A percentile compares a stretch with the other conserved stretches of the same genome.
These are phyloP conservation scores for Excalfactoria chinensis DNA, from an alignment of 2,113 vertebrate species.

Conservation along the genomic window DNA sequence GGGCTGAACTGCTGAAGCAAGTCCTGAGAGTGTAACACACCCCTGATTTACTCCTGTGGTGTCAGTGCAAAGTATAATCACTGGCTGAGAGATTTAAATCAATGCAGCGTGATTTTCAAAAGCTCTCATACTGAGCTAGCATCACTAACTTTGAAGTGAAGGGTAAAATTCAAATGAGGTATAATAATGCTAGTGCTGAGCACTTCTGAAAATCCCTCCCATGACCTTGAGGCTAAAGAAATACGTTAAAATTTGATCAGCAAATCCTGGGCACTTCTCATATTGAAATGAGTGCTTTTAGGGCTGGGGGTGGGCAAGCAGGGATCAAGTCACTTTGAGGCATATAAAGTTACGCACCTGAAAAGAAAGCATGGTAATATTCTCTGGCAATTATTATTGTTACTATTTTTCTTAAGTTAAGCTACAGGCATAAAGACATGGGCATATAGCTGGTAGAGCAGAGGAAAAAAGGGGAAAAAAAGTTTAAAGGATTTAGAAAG, in stretches of 20 bases:
- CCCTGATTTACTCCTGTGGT: background rate
- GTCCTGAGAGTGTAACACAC: background rate
- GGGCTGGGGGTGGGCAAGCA: background rate
- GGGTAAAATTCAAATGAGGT: constrained; percentile 32
- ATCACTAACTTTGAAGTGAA: constrained; percentile 17
- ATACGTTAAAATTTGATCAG: background rate
- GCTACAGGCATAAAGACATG: background rate
- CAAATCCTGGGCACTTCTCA: background rate
- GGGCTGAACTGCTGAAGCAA: background rate
- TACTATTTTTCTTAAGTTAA: background rate
- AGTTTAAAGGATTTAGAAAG: background rate
- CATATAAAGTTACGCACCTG: background rate
- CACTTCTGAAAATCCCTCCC: background rate
- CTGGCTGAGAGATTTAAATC: background rate
- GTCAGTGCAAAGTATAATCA: background rate
- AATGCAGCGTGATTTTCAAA: constrained; percentile 13
- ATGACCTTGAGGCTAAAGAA: background rate
- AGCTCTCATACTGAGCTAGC: background rate
- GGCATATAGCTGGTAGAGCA: background rate
- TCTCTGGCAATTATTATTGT: background rate
- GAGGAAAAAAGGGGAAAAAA: background rate
- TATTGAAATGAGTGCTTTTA: background rate
- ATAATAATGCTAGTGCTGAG: background rate
- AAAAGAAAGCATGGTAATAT: background rate
- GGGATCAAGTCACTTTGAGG: background rate